Evolutionary conservation across 1,140 invertebrate species (phyloP).

Genomic region (Nasonia giraulti): DNA sequence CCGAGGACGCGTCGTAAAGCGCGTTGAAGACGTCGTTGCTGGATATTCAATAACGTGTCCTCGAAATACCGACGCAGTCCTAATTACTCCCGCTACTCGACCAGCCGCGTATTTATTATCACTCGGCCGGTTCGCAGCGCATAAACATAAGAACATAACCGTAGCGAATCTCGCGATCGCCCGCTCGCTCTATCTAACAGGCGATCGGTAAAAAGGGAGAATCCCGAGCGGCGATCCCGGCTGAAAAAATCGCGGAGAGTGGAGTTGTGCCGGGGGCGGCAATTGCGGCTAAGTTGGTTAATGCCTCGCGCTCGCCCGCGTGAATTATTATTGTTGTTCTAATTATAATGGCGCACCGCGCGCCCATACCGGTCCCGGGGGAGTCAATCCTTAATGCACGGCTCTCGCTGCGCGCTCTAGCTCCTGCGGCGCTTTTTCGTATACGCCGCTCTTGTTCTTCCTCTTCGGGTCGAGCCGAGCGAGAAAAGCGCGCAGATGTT

Average conservation of each 20-base stretch:
- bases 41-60: too few species aligned
- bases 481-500: slow-evolving; percentile 40
- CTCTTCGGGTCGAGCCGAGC: not conserved
- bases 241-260: not conserved
- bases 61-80: too few species aligned
- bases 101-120: too few species aligned
- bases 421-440: slow-evolving; percentile 29
- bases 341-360: slow-evolving; percentile 37
- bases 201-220: not conserved
- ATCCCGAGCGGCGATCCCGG: not conserved
- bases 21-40: not conserved
- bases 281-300: slow-evolving; percentile 26
- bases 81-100: too few species aligned
- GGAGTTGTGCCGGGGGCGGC: slow-evolving; percentile 1
- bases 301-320: slow-evolving; percentile 15
- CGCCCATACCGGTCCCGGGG: not conserved
- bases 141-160: not conserved
- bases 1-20: not conserved
- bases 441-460: not conserved
- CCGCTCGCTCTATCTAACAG: not conserved
- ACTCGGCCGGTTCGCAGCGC: too few species aligned
- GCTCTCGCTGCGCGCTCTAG: not conserved
- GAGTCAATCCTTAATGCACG: not conserved
- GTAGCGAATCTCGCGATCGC: not conserved
- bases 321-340: slow-evolving; percentile 48